Conservation (phyloP, 2,113 vertebrate species). For the Scopus umbretta region DNA sequence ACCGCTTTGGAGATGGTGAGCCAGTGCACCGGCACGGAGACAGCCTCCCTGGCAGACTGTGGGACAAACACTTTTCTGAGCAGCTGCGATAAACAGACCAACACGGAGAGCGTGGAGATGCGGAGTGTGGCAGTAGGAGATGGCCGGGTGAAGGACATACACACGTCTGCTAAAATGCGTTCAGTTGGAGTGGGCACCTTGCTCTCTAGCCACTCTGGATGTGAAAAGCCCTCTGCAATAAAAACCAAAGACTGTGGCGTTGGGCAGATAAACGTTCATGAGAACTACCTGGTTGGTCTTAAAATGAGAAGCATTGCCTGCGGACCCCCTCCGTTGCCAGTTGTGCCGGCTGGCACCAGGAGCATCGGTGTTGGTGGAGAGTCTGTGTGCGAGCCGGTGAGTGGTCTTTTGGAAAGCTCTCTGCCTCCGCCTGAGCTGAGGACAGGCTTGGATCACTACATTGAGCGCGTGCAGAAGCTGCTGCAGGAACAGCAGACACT, state of each 20-base stretch:
- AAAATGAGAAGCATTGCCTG: slow-evolving; percentile 93
- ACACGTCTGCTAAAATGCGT: slow-evolving; percentile 69
- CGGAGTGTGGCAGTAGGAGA: slow-evolving; percentile 86
- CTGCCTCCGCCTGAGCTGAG: slow-evolving; percentile 52
- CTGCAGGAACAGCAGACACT: slow-evolving; percentile 92
- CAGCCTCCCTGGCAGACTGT: slow-evolving; percentile 59
- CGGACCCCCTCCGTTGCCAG: slow-evolving; percentile 75
- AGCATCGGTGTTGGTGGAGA: slow-evolving; percentile 87
- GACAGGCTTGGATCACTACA: slow-evolving; percentile 88
- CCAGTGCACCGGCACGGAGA: slow-evolving; percentile 79
- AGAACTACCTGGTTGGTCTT: slow-evolving; percentile 91
- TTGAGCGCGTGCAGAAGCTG: slow-evolving; percentile 90
- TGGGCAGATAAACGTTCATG: slow-evolving; percentile 81
- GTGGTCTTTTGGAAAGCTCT: not conserved
- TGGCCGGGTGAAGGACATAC: slow-evolving; percentile 86
- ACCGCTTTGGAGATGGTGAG: slow-evolving; percentile 63
- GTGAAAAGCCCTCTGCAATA: slow-evolving; percentile 63
- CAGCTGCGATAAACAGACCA: slow-evolving; percentile 82
- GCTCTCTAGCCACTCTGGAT: slow-evolving; percentile 58
- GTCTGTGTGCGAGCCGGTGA: slow-evolving; percentile 55
- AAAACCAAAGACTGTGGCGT: slow-evolving; percentile 90
- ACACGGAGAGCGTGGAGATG: slow-evolving; percentile 71
- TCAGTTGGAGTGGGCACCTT: slow-evolving; percentile 87
- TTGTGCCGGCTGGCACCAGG: slow-evolving; percentile 66
- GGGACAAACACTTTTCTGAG: slow-evolving; percentile 74